Evolutionary conservation across 1,140 invertebrate species (phyloP), one percentile per base, ranked within the genome.

Genomic region (Cyphomyrmex costatus): DNA sequence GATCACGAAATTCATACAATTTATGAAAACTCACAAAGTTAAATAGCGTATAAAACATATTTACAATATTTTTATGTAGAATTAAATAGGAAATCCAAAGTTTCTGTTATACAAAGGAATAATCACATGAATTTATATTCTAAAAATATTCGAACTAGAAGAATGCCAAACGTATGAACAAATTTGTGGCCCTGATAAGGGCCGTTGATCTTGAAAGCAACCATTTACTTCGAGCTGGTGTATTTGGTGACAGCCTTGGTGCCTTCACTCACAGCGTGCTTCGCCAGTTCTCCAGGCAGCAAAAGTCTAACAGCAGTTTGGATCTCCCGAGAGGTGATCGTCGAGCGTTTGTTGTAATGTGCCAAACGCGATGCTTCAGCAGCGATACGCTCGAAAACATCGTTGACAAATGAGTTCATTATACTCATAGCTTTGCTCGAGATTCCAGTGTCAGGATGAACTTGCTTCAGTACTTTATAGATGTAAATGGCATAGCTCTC

Each of bases 401-500:
- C 95, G 80, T 96, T 96, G 21, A 96, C 95, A 82, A 97, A 97
- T 78, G 96, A 96, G 85, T 97, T 96, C 96, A 97, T 97, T 61
- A 97, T 97, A 66, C 95, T 92, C 96, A 97, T 97, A 6, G 96
- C 96, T 89, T 96, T 96, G 70, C 92, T 91, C 51, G 95, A 96
- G n/a, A 96, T 95, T 46, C 96, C 96, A 77, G 95, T 95, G 76
- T 97, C 96, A 46, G 96, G 96, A 90, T 96, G 96, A 2, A 97
- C 97, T 93, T 97, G 96, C 89, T 97, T 97, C 91, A 98, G 88
- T 6, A 98, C 95, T 92, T 97, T 97, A 94, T 97, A 97, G 36
- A 97, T 96, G 93, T 97, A 97, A 65, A 97, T 96, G 1, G 96
- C 96, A 95, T 97, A 98, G 83, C 95, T 96, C 91, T 97, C 96